Evolutionary conservation across 2,113 vertebrate species (phyloP).

Genomic region (Oreochromis niloticus): DNA sequence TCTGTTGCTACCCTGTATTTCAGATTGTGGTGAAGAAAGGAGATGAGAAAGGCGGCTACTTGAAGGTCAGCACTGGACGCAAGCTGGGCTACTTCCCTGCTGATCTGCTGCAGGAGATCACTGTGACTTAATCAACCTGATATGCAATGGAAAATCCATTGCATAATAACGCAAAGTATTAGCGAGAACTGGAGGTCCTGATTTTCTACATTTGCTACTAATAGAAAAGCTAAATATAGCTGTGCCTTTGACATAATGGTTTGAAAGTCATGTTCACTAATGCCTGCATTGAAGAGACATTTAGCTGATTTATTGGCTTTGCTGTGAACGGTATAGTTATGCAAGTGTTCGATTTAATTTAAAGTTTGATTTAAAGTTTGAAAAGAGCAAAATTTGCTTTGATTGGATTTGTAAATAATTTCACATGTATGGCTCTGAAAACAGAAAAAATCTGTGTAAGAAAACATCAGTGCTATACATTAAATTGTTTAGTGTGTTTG

Average conservation of each 20-base stretch:
- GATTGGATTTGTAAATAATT: not conserved
- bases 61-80: slow-evolving; percentile 93
- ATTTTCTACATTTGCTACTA: not conserved
- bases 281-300: not conserved
- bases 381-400: not conserved
- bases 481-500: not conserved
- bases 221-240: not conserved
- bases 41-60: slow-evolving; percentile 88
- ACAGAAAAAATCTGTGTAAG: not conserved
- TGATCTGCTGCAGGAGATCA: slow-evolving; percentile 88
- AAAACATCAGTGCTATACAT: not conserved
- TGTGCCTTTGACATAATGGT: not conserved
- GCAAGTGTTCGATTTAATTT: not conserved
- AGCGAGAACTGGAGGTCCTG: not conserved
- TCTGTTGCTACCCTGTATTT: not conserved
- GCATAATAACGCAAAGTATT: not conserved
- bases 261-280: not conserved
- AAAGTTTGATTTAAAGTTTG: not conserved
- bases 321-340: not conserved
- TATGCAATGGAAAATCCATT: not conserved
- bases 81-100: slow-evolving; percentile 93
- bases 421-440: not conserved
- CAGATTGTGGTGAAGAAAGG: slow-evolving; percentile 97
- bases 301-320: not conserved
- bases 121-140: slow-evolving; percentile 27